Evolutionary conservation across 2,113 vertebrate species (phyloP).

Genomic region (Grammomys surdaster): DNA sequence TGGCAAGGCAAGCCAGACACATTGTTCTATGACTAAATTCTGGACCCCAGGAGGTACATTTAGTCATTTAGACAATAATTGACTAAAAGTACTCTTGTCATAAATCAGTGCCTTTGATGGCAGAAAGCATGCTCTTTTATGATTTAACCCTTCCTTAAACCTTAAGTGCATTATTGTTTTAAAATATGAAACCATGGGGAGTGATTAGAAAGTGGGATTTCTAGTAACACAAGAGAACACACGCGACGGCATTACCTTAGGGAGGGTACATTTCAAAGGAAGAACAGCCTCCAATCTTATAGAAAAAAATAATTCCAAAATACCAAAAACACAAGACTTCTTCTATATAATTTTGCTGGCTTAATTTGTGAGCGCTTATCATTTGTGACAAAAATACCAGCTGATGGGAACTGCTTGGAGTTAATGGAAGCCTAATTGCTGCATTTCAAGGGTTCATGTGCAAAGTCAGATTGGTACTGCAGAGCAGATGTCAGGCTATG

Average conservation of each 20-base stretch:
- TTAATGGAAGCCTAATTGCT: constrained; percentile 75
- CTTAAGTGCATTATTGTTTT: constrained; percentile 22
- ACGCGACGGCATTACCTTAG: constrained; percentile 31
- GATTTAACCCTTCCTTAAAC: constrained; percentile 68
- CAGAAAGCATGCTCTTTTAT: constrained; percentile 54
- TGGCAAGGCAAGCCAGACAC: constrained; percentile 63
- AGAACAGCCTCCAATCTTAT: constrained; percentile 2
- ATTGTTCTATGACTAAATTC: constrained; percentile 67
- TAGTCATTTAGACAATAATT: constrained; percentile 76
- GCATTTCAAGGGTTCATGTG: constrained; percentile 66
- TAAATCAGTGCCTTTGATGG: constrained; percentile 70
- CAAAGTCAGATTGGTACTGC: constrained; percentile 36
- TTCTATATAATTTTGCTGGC: constrained; percentile 21
- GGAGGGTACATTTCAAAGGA: not conserved
- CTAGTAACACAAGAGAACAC: not conserved
- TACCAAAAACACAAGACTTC: not conserved
- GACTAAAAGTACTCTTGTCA: constrained; percentile 69
- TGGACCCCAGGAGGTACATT: constrained; percentile 67
- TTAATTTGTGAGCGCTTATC: constrained; percentile 66
- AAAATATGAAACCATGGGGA: constrained; percentile 21
- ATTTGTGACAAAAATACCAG: constrained; percentile 69
- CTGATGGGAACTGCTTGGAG: not conserved
- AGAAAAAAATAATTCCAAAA: not conserved
- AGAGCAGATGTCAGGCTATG: constrained; percentile 39
- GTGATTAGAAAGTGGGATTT: constrained; percentile 50